phyloP scores from a whole-genome alignment of 2,113 vertebrate species.

The Pangasianodon gigas region DNA sequence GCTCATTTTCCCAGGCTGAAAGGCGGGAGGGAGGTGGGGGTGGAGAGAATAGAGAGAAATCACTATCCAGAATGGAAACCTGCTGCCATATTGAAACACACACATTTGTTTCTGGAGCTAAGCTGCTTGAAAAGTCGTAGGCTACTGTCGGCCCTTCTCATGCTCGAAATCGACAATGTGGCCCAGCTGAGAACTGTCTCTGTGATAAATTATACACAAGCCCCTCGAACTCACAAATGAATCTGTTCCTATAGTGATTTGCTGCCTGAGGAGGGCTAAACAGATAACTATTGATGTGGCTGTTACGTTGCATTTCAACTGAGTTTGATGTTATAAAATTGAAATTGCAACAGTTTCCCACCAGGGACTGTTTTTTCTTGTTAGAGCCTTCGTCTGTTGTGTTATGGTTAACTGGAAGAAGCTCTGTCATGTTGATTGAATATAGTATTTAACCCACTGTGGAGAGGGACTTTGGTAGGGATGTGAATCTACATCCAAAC shows the following conservation, averaged over 20 bases:
- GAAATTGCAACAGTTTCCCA: conserved; percentile 62
- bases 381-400: not conserved
- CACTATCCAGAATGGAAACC: conserved; percentile 31
- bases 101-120: conserved; percentile 36
- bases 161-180: not conserved
- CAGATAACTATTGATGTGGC: conserved; percentile 60
- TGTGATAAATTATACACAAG: conserved; percentile 38
- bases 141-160: conserved; percentile 5
- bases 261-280: conserved; percentile 47
- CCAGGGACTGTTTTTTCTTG: conserved; percentile 40
- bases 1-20: conserved; percentile 46
- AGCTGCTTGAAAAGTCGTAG: conserved; percentile 16
- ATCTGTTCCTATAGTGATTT: conserved; percentile 27
- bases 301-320: conserved; percentile 60
- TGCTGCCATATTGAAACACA: conserved; percentile 34
- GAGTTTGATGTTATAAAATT: conserved; percentile 63
- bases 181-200: conserved; percentile 17
- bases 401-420: not conserved
- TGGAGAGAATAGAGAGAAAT: conserved; percentile 5
- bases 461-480: not conserved
- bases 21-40: not conserved
- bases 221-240: conserved; percentile 19
- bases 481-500: too few relatives aligned
- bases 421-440: not conserved
- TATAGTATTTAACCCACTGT: not conserved